These are phyloP conservation scores for Vireo griseus DNA, from an alignment of 2,797 vertebrate genomes.

Conservation along the genomic window DNA sequence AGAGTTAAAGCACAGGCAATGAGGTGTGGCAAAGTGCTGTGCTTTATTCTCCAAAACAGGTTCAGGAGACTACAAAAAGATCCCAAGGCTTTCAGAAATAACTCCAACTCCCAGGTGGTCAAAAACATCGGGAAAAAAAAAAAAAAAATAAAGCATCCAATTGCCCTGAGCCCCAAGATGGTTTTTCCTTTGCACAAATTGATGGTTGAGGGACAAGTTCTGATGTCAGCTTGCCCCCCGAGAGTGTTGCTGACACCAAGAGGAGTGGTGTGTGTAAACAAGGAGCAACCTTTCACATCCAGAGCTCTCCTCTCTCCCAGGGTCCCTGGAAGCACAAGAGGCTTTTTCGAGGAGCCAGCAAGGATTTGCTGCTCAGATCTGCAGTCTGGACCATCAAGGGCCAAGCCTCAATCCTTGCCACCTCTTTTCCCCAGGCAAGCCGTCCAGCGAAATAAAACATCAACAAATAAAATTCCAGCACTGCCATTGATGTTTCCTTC, in stretches of 20 bases:
- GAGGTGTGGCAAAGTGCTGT: not conserved
- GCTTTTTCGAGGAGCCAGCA: not conserved
- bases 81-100: not conserved
- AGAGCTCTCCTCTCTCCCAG: not conserved
- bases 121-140: not conserved
- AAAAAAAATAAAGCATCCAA: accelerated
- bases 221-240: not conserved
- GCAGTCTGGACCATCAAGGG: accelerated
- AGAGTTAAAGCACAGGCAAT: not conserved
- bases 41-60: not conserved
- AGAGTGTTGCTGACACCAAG: not conserved
- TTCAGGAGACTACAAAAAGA: not conserved
- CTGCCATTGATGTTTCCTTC: not conserved
- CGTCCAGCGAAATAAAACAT: not conserved
- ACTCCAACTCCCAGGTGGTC: not conserved
- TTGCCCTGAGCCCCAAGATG: not conserved
- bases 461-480: not conserved
- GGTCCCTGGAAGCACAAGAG: not conserved
- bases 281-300: not conserved
- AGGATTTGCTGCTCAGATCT: not conserved
- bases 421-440: not conserved
- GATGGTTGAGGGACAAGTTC: not conserved
- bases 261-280: not conserved
- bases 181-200: not conserved
- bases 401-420: not conserved